Base-by-base conservation (phyloP, 92 coral and sea anemone species). In the Micromussa lordhowensis region DNA sequence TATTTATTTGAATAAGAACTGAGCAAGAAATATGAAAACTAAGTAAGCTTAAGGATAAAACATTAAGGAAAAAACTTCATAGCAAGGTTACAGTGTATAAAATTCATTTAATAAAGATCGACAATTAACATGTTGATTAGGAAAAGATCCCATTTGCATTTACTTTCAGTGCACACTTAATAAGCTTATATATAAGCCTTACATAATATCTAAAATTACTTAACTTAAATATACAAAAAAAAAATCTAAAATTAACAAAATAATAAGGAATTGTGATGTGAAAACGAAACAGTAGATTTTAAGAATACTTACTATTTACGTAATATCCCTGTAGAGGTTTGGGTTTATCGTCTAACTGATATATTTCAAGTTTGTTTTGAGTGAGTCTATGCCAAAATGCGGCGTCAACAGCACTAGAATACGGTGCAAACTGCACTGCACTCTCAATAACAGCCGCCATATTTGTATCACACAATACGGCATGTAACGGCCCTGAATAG, bases 341-440 rank as follows among this genome's bases (percentile, higher is more conserved):
- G 7, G 99, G 98, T 75, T 95, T 88, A 85, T 98, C 99, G 82
- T 98, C 98, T 17, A 98, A 91, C 64, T 98, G 98, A 85, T 98
- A 98, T 28, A 94, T 98, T 79, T 98, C 97, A 4, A 98, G 91
- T 79, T 98, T 98, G 66, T 94, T 98, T 76, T 94, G 92, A 34
- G 94, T 96, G 59, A 98, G 91, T 86, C 87, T 94, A 88, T 96
- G 98, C 99, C 99, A 98, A 85, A 98, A 98, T 6, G 96, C 98
- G 22, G 98, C 98, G 80, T 98, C 99, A 13, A 98, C 96, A 83
- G 99, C 99, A 74, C 99, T 98, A 11, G 98, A 93, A 89, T 96
- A 94, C 7, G 99, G 98, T 1, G 96, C 98, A 92, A 98, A 98
- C 88, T 98, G 98, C 19, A 98, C 86, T 0, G 90, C 63, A 36